Percentiles rank a stretch among this genome's conserved stretches.
phyloP scores from a whole-genome alignment of 2,888 invertebrate genomes.

The Caenorhabditis uteleia region DNA sequence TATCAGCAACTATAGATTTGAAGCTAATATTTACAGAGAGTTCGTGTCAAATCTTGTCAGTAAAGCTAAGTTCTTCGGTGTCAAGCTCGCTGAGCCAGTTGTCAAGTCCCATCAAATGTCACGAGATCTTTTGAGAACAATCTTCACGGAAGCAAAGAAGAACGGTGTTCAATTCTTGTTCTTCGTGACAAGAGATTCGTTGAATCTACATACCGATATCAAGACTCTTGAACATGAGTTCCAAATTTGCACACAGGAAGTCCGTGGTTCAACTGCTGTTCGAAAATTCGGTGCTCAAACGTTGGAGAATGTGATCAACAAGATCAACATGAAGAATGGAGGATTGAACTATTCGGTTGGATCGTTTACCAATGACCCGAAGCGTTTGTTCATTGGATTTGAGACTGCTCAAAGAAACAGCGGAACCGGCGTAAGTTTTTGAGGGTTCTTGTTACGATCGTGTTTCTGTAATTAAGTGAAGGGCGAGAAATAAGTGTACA shows the following conservation, averaged over 20 bases:
- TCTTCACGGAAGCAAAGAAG: conserved; percentile 10
- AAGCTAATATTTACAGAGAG: too few relatives aligned
- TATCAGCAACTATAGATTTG: too few relatives aligned
- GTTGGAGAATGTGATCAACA: conserved; percentile 14
- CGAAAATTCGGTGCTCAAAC: conserved; percentile 3
- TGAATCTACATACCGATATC: conserved; percentile 13
- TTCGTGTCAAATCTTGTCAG: too few relatives aligned
- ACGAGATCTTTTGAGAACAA: conserved; percentile 4
- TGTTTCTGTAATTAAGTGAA: too few relatives aligned
- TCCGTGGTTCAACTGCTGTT: conserved; percentile 5
- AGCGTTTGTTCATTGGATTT: conserved; percentile 10
- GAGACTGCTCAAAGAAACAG: conserved; percentile 7
- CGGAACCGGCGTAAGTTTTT: neutral
- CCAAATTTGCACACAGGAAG: conserved; percentile 25
- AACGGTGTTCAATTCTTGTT: conserved; percentile 4
- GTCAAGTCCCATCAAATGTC: too few relatives aligned
- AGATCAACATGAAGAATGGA: conserved; percentile 22
- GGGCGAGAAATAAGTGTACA: too few relatives aligned
- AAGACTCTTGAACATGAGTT: conserved; percentile 25
- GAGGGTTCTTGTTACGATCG: neutral
- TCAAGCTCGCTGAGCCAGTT: conserved; percentile 9
- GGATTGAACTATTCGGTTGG: conserved; percentile 23
- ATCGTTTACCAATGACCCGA: conserved; percentile 5
- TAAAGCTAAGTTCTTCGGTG: too few relatives aligned
- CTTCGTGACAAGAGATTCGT: conserved; percentile 5